phyloP scores from a whole-genome alignment of 1,140 invertebrate species.

The Phymastichus coffea region DNA sequence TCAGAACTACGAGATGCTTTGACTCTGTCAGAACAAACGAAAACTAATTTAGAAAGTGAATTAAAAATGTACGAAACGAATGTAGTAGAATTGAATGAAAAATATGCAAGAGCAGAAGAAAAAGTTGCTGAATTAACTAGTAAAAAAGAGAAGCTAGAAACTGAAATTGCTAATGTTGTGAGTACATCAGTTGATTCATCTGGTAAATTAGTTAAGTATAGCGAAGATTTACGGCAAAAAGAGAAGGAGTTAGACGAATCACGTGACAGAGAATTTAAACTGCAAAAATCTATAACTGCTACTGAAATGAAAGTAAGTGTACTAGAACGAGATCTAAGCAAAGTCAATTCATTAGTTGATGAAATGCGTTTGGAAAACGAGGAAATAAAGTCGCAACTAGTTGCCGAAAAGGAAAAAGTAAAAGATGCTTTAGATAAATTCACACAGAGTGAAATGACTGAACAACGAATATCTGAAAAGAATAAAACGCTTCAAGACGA shows the following conservation, averaged over 20 bases:
- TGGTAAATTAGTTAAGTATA: conserved; percentile 55
- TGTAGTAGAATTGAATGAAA: conserved; percentile 46
- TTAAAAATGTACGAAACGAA: conserved; percentile 42
- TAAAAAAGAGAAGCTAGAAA: conserved; percentile 55
- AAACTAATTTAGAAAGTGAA: conserved; percentile 48
- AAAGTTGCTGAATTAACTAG: conserved; percentile 44
- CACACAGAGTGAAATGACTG: conserved; percentile 30
- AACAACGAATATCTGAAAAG: conserved; percentile 34
- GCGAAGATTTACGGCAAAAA: conserved; percentile 55
- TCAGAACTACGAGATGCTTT: conserved; percentile 47
- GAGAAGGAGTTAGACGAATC: conserved; percentile 55
- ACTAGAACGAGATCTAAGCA: conserved; percentile 32
- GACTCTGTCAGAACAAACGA: conserved; percentile 48
- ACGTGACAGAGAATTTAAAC: conserved; percentile 54
- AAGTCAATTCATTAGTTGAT: conserved; percentile 30
- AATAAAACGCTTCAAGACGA: conserved; percentile 31
- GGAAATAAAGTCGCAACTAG: conserved; percentile 33
- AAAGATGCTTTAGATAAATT: conserved; percentile 33
- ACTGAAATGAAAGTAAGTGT: conserved; percentile 39
- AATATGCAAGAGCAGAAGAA: conserved; percentile 46
- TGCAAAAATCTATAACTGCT: conserved; percentile 49
- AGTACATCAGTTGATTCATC: conserved; percentile 52
- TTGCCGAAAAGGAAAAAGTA: conserved; percentile 32
- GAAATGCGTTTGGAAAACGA: conserved; percentile 33
- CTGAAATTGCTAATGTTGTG: conserved; percentile 48